Base-by-base conservation (phyloP, 2,888 invertebrate species). In the Labia minor region DNA sequence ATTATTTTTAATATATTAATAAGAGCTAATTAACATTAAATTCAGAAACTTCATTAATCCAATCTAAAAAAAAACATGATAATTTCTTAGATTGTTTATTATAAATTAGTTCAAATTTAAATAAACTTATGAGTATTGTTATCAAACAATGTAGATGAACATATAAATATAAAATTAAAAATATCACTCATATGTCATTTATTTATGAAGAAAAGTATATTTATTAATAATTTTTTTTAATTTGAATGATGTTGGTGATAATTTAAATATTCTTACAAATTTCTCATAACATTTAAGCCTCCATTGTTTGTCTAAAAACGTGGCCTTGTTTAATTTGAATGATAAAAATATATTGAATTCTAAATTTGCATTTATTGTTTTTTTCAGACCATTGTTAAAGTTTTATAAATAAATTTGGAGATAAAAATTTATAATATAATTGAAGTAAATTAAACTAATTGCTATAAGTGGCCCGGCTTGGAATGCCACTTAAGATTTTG, bases 291-390 rank as follows among this genome's bases (percentile, higher is more conserved):
- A 33, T 64, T 64, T 16, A 20, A 18, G 64, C 21, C 64, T 64
- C 64, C 64, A 64, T 64, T 64, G 26, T 18, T 33, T 21, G 16
- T 4, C 10, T 20, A 33, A 64, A 64, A 64, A 64, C 64, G 64
- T 64, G 64, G 64, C 33, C 26, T 64, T 64, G 18, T 18, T 21
- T 64, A 21, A 49, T 8, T 49, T 16, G 4, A 49, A n/a, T 4
- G 14, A 49, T 49, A 11, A 49, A 8, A 49, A 49, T 49, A 4
- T 3, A 49, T n/a, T 10, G 3, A 49, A 10, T 49, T 8, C 14
- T 14, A n/a, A 11, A 10, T 49, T 8, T 4, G 14, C 3, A 14
- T 49, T 49, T 2, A 49, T 10, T 49, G 8, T 49, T n/a, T 8
- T 14, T n/a, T 49, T 49, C 3, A 49, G 2, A 26, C 3, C 26